Evolutionary conservation across 2,888 invertebrate genomes (phyloP).

Genomic region (Pemphredon lugubris): DNA sequence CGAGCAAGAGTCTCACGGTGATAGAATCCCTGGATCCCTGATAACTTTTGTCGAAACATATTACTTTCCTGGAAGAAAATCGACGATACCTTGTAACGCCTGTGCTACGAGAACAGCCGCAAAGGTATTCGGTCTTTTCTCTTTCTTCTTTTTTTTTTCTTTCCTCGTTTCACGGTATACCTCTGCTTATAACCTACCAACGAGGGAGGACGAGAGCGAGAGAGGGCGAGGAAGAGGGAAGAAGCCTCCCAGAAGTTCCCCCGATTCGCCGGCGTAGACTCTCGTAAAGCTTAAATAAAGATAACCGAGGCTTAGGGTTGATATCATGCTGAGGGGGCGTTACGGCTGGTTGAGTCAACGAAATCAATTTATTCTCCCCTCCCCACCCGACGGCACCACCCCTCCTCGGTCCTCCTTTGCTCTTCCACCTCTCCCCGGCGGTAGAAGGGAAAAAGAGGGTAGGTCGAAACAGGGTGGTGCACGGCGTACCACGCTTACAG

Average conservation of each 20-base stretch:
- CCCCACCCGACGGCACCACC: constrained; percentile 48
- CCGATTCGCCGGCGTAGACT: constrained; percentile 74
- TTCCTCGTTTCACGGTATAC: constrained; percentile 26
- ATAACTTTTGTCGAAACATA: no score
- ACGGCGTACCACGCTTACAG: no score
- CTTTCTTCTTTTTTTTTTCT: constrained; percentile 17
- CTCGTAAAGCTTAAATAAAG: constrained; percentile 81
- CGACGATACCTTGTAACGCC: no score
- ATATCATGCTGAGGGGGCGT: constrained; percentile 80
- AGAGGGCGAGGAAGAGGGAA: constrained; percentile 50
- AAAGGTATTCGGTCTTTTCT: no score
- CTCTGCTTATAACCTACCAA: constrained; percentile 52
- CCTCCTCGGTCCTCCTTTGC: constrained; percentile 55
- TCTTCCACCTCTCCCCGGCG: constrained; percentile 38
- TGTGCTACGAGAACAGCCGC: no score
- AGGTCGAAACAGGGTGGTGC: constrained; percentile 54
- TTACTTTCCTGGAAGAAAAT: no score
- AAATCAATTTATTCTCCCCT: constrained; percentile 80
- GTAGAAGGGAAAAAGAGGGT: constrained; percentile 59
- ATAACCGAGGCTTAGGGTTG: constrained; percentile 80
- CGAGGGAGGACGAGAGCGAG: constrained; percentile 24
- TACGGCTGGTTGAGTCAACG: constrained; percentile 80
- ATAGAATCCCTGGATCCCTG: no score
- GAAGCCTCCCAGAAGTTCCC: constrained; percentile 68
- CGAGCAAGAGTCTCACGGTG: no score